Evolutionary conservation across 2,797 vertebrate genomes (phyloP), one percentile per base, ranked within the genome.

Genomic region (Sebastes miniatus): DNA sequence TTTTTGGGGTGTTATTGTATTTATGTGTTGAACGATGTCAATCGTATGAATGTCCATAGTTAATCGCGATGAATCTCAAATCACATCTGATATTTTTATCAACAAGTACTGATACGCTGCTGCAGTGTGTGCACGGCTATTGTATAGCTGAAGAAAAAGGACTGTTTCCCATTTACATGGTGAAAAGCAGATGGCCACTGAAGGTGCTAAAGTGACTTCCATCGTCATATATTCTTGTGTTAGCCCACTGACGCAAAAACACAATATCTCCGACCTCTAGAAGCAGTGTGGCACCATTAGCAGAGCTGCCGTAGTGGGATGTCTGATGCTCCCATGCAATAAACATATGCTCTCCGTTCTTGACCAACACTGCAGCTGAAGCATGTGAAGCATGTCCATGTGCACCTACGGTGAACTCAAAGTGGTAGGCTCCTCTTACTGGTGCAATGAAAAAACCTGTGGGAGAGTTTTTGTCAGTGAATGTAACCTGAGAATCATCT

Each of bases 201-300:
- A 93, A 92, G 6, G 85, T 92, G 62, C 1, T 89, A 16, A 50
- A 77, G 22, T n/a, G 58, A 69, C 65, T 20, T 2, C 0, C 1
- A 80, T 0, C 29, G 13, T 93, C 89, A 87, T 0, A 59, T 4
- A 93, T 71, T 8, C 14, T 69, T 36, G 74, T 0, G 10, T 76
- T 78, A 0, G 0, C 0, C 71, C 20, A 69, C 50, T 10, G 76
- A 36, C 12, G 70, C 13, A 92, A 4, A 84, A 77, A 89, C 66
- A 94, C 83, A 32, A 87, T 73, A 78, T 93, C 92, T 77, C 88
- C 86, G 3, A 78, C 69, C 76, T 93, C 87, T 31, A 92, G 73
- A 14, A 86, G 47, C 63, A 91, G 50, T 1, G 84, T 86, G 61
- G 4, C 85, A 5, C 83, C 77, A 25, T 92, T 92, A 22, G 83